Percentiles rank a stretch among this genome's conserved stretches.
These are phyloP conservation scores for Uromys caudimaculatus DNA, from an alignment of 2,797 vertebrate genomes.

Conservation along the genomic window DNA sequence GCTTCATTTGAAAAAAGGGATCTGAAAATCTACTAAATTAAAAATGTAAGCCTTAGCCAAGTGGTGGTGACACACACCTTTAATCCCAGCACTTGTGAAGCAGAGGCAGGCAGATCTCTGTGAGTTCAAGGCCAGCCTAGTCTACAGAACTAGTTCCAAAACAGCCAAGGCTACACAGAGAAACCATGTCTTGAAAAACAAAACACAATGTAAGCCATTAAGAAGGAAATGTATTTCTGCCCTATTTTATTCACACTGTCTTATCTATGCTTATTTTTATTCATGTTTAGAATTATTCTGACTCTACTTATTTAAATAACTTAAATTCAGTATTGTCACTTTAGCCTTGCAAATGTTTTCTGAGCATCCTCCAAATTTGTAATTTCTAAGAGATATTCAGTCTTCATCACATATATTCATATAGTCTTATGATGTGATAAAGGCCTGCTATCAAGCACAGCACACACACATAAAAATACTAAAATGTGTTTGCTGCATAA, in stretches of 20 bases:
- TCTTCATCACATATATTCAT: slow-evolving; percentile 23
- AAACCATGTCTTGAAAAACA: not conserved
- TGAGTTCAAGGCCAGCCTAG: not conserved
- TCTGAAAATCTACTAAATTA: slow-evolving; percentile 42
- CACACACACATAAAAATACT: not conserved
- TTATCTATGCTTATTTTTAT: slow-evolving; percentile 35
- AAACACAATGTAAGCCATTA: slow-evolving; percentile 50
- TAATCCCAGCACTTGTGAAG: not conserved
- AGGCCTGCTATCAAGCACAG: slow-evolving; percentile 11
- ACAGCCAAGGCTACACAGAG: not conserved
- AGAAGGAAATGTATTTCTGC: slow-evolving; percentile 42
- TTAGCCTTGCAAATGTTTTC: slow-evolving; percentile 46
- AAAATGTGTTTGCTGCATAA: slow-evolving; percentile 33
- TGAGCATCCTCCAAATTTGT: slow-evolving; percentile 36
- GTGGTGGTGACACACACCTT: not conserved
- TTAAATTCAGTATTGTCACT: slow-evolving; percentile 39
- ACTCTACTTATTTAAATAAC: slow-evolving; percentile 47
- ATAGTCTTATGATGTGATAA: slow-evolving; percentile 10
- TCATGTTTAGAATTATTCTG: slow-evolving; percentile 3
- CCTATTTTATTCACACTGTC: slow-evolving; percentile 27
- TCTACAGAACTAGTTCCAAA: not conserved
- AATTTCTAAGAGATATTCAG: slow-evolving; percentile 38
- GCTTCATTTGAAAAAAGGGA: slow-evolving; percentile 17
- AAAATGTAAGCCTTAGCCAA: slow-evolving; percentile 39
- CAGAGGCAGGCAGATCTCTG: not conserved